Evolutionary conservation across 2,113 vertebrate species (phyloP), one percentile per base, ranked within the genome.

Genomic region (Psittacara wagleri): DNA sequence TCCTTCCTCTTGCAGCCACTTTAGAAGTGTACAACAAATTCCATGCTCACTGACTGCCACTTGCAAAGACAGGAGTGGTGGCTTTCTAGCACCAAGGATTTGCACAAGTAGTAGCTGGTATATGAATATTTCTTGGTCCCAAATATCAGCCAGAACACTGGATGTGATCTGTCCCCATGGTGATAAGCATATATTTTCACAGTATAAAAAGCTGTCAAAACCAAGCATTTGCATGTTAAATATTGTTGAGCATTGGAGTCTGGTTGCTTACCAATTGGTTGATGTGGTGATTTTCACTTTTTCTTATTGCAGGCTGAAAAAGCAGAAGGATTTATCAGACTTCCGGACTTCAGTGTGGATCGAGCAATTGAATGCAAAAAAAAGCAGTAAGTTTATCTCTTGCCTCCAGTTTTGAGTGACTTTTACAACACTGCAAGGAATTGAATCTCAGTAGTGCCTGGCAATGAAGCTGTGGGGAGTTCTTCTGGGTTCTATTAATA

Each of bases 341-440:
- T 99, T 96, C 95, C 99, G 25, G 99, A 99, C 96, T 99, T 99
- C 97, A 97, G 98, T 81, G 98, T 99, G 68, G 99, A 99, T 95
- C 98, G 97, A 97, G 99, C 99, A 59, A 98, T 83, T 9, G 99
- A 99, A 97, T 99, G 99, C 98, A 99, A 99, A 97, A 99, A 99
- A 97, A 99, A 99, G 97, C 97, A 99, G 99, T 99, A 98, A 99
- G 99, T 98, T 81, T 78, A 7, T 75, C 62, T 79, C 37, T 94
- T 51, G 7, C 22, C 29, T 13, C 18, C 1, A 13, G 11, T 86
- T 87, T 80, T 91, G 51, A 33, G 61, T 61, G 78, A 25, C 57
- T 93, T 91, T 83, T 68, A 37, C 18, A 17, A 15, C 0, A 0
- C 48, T 83, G 17, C 11, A 85, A 84, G 41, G 75, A 83, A 48